Percentiles rank a stretch among this genome's conserved stretches.
Evolutionary conservation across 1,140 invertebrate species (phyloP).

Genomic region (Habropoda laboriosa): DNA sequence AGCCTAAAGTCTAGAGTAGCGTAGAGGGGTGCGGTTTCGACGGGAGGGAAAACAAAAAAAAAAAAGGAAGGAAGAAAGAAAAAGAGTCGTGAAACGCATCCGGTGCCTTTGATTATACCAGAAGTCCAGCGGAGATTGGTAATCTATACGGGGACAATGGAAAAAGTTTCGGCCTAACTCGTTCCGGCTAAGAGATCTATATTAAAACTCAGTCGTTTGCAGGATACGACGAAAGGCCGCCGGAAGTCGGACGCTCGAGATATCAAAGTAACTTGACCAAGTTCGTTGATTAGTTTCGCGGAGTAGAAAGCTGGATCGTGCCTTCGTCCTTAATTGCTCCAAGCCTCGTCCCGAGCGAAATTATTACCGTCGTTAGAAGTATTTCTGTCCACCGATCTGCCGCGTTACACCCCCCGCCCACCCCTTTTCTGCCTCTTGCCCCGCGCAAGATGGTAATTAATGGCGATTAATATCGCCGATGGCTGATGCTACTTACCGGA

Average conservation of each 20-base stretch:
- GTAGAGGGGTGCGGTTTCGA: background rate
- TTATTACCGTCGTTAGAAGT: conserved; percentile 55
- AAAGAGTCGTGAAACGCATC: conserved; percentile 45
- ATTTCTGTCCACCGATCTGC: conserved; percentile 40
- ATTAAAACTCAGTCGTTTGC: conserved; percentile 61
- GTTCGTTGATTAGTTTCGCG: conserved; percentile 65
- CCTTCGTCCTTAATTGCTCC: conserved; percentile 56
- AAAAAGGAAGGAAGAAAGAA: background rate
- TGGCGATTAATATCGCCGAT: conserved; percentile 31
- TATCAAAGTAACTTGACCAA: conserved; percentile 59
- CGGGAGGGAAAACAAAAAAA: background rate
- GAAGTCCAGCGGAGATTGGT: conserved; percentile 19
- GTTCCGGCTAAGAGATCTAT: conserved; percentile 55
- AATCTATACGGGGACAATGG: conserved; percentile 60
- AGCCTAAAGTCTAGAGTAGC: no score
- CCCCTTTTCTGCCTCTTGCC: background rate
- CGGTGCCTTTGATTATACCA: conserved; percentile 40
- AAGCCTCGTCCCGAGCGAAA: conserved; percentile 33
- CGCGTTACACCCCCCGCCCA: background rate
- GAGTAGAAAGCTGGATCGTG: conserved; percentile 53
- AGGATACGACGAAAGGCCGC: conserved; percentile 57
- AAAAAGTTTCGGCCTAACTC: conserved; percentile 59
- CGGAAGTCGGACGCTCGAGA: conserved; percentile 59
- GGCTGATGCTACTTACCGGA: conserved; percentile 3
- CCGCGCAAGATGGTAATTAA: conserved; percentile 27